Evolutionary conservation across 2,113 vertebrate species (phyloP).

Genomic region (Otus sunia): DNA sequence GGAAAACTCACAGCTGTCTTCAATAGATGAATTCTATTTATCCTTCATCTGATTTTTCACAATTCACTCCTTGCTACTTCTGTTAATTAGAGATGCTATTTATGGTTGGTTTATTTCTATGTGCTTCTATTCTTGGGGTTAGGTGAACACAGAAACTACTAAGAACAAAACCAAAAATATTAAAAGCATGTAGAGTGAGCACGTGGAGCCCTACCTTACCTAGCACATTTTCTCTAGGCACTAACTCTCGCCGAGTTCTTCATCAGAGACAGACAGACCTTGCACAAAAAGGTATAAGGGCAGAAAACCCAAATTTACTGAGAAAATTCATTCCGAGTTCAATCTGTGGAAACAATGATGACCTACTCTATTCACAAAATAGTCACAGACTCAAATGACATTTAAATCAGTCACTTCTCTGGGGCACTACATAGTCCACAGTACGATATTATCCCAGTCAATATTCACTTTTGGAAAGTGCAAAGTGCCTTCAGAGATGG

Average conservation of each 20-base stretch:
- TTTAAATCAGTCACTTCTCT: neutral
- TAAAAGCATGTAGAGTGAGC: neutral
- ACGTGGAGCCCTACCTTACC: neutral
- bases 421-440: neutral
- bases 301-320: neutral
- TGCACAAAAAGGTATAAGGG: neutral
- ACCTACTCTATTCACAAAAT: neutral
- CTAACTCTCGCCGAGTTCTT: neutral
- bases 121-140: neutral
- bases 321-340: neutral
- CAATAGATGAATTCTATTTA: neutral
- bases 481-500: neutral
- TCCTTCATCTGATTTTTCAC: constrained; percentile 5
- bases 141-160: neutral
- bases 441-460: neutral
- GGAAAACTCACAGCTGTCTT: neutral
- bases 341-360: neutral
- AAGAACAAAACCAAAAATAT: neutral
- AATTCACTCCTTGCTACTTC: neutral
- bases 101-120: neutral
- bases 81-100: constrained; percentile 25
- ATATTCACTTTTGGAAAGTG: neutral
- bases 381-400: neutral
- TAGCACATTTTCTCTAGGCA: neutral
- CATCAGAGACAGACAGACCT: neutral